Evolutionary conservation across 1,140 invertebrate genomes (phyloP), one percentile per base, ranked within the genome.

Genomic region (Cylas formicarius): DNA sequence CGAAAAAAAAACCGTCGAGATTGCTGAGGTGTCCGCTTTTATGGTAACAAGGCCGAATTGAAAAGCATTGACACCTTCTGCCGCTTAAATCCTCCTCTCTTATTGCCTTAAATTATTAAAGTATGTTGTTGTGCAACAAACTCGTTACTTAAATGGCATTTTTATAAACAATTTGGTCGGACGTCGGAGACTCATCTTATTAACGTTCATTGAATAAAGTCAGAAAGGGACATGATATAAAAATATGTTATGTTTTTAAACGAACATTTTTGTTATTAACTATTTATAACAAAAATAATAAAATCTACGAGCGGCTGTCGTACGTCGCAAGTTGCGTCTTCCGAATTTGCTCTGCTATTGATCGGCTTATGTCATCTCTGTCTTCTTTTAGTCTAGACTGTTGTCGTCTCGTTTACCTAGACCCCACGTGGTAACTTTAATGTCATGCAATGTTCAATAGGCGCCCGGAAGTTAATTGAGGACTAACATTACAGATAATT

Each of bases 391-490:
- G 5, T 14, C 16, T 10, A 13, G 33, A 19, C 14, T 28, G 20
- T 36, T 40, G 41, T 13, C 29, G n/a, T 35, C 32, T 20, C 22
- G 29, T 19, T 41, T 21, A n/a, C 4, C 21, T 14, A 29, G 26
- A 38, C 40, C 39, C 47, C 47, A 49, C 47, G 47, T 49, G 47
- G 47, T 24, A 43, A 37, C 44, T 29, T 13, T 43, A 31, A 44
- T 34, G 37, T 48, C 38, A 33, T 11, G 21, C 14, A 33, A 39
- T n/a, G 7, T 18, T 8, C 2, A 18, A n/a, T 20, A 20, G 13
- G 17, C 17, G 33, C 33, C n/a, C n/a, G n/a, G n/a, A n/a, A n/a
- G n/a, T n/a, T n/a, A n/a, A n/a, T n/a, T n/a, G n/a, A n/a, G n/a
- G n/a, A n/a, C n/a, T n/a, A n/a, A n/a, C n/a, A n/a, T n/a, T n/a